Conservation (phyloP, 2,113 vertebrate species). For the Pomatorhinus ruficollis region DNA sequence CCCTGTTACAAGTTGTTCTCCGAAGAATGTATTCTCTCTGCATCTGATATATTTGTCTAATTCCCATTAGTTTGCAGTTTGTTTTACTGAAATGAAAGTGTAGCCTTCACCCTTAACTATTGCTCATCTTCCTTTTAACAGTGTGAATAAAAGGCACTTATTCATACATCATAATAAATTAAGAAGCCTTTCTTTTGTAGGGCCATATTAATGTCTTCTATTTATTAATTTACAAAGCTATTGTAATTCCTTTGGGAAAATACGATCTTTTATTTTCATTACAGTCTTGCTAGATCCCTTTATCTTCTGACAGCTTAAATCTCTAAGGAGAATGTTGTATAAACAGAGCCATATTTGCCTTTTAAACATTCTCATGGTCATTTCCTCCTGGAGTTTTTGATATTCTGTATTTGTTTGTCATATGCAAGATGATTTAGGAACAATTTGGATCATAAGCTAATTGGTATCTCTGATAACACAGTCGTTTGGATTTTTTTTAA, state of each 20-base stretch:
- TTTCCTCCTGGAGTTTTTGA: not conserved
- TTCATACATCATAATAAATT: not conserved
- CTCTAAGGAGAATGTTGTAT: not conserved
- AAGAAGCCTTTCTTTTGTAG: not conserved
- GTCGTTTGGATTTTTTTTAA: not conserved
- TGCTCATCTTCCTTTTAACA: not conserved
- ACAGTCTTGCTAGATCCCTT: not conserved
- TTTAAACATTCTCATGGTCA: not conserved
- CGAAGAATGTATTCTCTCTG: not conserved
- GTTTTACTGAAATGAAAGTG: not conserved
- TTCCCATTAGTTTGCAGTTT: not conserved
- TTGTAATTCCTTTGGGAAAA: slow-evolving; percentile 11
- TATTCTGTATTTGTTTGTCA: not conserved
- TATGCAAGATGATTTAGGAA: not conserved
- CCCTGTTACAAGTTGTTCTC: not conserved
- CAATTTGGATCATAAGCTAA: not conserved
- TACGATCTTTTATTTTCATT: not conserved
- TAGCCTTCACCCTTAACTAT: not conserved
- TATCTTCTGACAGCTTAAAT: not conserved
- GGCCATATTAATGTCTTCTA: not conserved
- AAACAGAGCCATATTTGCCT: not conserved
- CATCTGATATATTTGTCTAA: not conserved
- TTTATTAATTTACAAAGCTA: slow-evolving; percentile 29
- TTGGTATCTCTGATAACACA: not conserved
- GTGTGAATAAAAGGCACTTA: not conserved